Percentiles rank a stretch among this genome's conserved stretches.
These are phyloP conservation scores for Rotaria magnacalcarata DNA, from an alignment of 2,888 invertebrate species.

Conservation along the genomic window DNA sequence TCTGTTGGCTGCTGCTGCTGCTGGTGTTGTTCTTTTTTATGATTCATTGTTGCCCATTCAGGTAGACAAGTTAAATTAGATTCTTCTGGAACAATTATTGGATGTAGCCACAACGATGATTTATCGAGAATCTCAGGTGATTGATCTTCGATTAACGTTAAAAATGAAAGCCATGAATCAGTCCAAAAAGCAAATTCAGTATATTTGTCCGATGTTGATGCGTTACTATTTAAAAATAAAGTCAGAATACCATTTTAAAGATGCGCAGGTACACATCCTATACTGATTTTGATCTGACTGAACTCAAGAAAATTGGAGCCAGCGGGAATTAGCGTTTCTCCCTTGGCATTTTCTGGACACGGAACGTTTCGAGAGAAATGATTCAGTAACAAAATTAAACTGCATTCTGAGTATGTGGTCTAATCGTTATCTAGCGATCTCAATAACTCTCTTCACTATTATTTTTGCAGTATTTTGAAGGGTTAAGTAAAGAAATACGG, in stretches of 20 bases:
- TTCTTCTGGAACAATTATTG: neutral
- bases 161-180: neutral
- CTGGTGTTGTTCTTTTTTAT: neutral
- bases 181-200: constrained; percentile 11
- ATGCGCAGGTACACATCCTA: too few relatives aligned
- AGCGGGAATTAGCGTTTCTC: too few relatives aligned
- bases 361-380: too few relatives aligned
- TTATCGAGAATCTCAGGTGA: constrained; percentile 17
- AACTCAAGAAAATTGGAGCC: too few relatives aligned
- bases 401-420: too few relatives aligned
- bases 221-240: neutral
- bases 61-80: constrained; percentile 11
- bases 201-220: neutral
- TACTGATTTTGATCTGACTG: neutral
- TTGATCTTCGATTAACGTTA: neutral
- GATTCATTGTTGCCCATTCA: neutral
- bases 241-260: too few relatives aligned
- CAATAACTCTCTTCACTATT: too few relatives aligned
- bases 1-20: neutral
- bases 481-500: too few relatives aligned
- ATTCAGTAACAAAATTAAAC: too few relatives aligned
- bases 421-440: too few relatives aligned
- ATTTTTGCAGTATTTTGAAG: too few relatives aligned
- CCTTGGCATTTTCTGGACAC: too few relatives aligned
- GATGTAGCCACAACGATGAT: neutral